These are phyloP conservation scores for Vandiemenella viatica DNA, from an alignment of 2,888 invertebrate species.

Conservation along the genomic window DNA sequence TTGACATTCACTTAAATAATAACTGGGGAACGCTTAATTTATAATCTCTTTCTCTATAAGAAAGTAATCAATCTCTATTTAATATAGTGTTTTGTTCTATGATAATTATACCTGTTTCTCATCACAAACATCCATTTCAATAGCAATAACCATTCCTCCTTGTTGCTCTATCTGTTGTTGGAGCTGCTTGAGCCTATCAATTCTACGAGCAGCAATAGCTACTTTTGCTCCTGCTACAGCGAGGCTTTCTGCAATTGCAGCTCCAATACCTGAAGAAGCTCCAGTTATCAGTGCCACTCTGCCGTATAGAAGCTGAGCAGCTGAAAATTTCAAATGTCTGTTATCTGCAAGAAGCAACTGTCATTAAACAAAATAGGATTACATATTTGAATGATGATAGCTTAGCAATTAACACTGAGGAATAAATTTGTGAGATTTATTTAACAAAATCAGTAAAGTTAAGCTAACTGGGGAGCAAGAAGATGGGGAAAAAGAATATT, in stretches of 20 bases:
- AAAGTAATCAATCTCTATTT: too few species aligned
- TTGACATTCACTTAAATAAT: too few species aligned
- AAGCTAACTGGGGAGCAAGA: too few species aligned
- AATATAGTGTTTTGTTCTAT: too few species aligned
- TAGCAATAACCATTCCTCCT: slow-evolving; percentile 14
- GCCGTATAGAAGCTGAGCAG: slow-evolving; percentile 12
- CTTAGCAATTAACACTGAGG: too few species aligned
- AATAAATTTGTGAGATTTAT: too few species aligned
- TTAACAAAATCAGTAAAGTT: too few species aligned
- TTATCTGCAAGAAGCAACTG: background rate
- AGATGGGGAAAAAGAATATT: too few species aligned
- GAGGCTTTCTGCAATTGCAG: slow-evolving; percentile 17
- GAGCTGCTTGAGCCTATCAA: slow-evolving; percentile 15
- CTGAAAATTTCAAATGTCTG: too few species aligned
- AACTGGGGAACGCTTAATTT: too few species aligned
- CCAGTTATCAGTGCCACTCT: slow-evolving; percentile 20
- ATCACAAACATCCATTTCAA: slow-evolving; percentile 18
- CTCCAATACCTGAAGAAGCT: slow-evolving; percentile 21
- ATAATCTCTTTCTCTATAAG: too few species aligned
- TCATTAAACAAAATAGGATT: background rate
- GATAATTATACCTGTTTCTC: background rate
- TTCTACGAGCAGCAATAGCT: slow-evolving; percentile 18
- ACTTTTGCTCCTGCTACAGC: slow-evolving; percentile 19
- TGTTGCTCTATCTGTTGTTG: slow-evolving; percentile 9
- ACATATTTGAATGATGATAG: background rate